Evolutionary conservation across 2,888 invertebrate genomes (phyloP).

Genomic region (Oithona nana): DNA sequence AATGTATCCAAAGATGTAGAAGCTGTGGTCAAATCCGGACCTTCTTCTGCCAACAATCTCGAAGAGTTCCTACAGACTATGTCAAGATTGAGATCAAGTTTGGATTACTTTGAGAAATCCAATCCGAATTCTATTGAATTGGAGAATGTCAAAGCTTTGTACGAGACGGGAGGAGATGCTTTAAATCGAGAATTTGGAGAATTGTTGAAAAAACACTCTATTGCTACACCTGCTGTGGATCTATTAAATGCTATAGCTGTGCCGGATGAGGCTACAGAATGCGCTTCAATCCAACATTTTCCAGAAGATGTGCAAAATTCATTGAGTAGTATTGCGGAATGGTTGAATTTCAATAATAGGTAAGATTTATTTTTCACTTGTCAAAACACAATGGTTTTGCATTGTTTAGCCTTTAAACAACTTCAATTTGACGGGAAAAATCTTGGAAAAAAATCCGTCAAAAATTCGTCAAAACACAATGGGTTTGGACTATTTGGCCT

Average conservation of each 20-base stretch:
- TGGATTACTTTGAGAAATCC: constrained; percentile 74
- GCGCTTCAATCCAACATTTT: background rate
- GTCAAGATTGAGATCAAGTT: constrained; percentile 63
- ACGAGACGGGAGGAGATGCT: constrained; percentile 48
- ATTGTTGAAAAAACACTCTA: constrained; percentile 61
- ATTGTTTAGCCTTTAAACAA: too few species aligned
- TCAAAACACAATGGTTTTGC: too few species aligned
- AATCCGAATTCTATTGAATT: constrained; percentile 83
- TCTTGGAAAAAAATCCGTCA: too few species aligned
- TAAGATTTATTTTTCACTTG: too few species aligned
- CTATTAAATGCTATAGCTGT: constrained; percentile 60
- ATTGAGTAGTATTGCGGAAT: constrained; percentile 11
- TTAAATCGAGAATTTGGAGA: constrained; percentile 73
- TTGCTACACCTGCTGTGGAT: constrained; percentile 65
- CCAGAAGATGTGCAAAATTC: constrained; percentile 11
- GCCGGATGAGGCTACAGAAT: constrained; percentile 52
- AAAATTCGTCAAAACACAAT: too few species aligned
- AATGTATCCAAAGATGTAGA: constrained; percentile 84
- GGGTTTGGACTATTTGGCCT: too few species aligned
- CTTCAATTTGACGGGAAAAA: too few species aligned
- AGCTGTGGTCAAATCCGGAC: constrained; percentile 38
- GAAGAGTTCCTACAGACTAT: constrained; percentile 46
- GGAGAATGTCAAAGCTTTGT: constrained; percentile 47
- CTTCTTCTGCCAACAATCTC: constrained; percentile 32
- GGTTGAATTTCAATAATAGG: constrained; percentile 13